phyloP scores from a whole-genome alignment of 2,113 vertebrate genomes.

The Brachyhypopomus occidentalis region DNA sequence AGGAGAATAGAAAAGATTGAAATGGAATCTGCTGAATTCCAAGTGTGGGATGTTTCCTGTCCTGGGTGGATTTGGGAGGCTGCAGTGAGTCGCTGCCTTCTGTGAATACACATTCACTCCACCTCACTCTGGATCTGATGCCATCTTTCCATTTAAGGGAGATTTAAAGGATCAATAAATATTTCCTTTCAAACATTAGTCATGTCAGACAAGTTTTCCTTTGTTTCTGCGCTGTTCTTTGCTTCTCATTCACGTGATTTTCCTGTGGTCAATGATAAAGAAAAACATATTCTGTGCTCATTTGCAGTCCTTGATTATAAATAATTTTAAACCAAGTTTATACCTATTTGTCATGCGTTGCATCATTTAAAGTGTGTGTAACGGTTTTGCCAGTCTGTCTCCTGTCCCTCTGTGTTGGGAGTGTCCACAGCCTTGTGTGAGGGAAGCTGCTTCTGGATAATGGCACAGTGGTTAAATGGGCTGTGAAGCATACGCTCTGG shows the following conservation, averaged over 20 bases:
- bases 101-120: not conserved
- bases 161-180: conserved; percentile 21
- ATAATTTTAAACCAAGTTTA: not conserved
- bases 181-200: conserved; percentile 10
- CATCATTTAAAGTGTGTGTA: not conserved
- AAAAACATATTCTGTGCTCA: not conserved
- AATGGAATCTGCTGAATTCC: conserved; percentile 42
- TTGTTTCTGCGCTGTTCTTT: too few relatives aligned
- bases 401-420: conserved; percentile 13
- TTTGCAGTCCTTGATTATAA: not conserved
- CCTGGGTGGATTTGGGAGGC: conserved; percentile 6
- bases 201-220: not conserved
- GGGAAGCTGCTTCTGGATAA: conserved; percentile 45
- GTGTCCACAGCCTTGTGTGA: conserved; percentile 40
- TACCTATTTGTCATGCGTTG: conserved; percentile 1
- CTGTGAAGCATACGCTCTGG: conserved; percentile 47
- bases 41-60: conserved; percentile 35
- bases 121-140: conserved; percentile 15
- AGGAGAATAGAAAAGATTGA: conserved; percentile 39
- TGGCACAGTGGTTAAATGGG: conserved; percentile 44
- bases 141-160: conserved; percentile 20
- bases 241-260: too few relatives aligned
- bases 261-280: too few relatives aligned
- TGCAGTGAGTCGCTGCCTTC: not conserved
- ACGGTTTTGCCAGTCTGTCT: conserved; percentile 24